Conservation (phyloP, 1,140 invertebrate genomes). For the Drosophila tsacasi region DNA sequence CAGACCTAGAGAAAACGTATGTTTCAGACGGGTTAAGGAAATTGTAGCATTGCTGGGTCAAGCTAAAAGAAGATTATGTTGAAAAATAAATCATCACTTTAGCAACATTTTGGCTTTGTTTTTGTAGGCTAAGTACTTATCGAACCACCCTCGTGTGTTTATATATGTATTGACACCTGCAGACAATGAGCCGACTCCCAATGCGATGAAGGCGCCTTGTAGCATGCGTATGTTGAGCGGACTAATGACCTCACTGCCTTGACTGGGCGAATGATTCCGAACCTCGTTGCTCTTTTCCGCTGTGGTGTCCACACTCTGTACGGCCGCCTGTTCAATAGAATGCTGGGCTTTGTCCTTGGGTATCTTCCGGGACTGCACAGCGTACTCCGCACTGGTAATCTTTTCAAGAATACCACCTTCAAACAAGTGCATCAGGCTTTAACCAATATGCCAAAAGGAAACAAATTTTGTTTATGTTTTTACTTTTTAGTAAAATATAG, state of each 20-base stretch:
- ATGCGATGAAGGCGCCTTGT: slow-evolving; percentile 88
- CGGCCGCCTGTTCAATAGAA: slow-evolving; percentile 54
- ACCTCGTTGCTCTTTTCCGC: slow-evolving; percentile 45
- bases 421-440: slow-evolving; percentile 89
- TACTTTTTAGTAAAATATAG: neutral
- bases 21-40: too few species aligned
- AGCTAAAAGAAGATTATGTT: too few species aligned
- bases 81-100: too few species aligned
- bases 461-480: neutral
- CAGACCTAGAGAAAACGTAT: too few species aligned
- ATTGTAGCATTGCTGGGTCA: too few species aligned
- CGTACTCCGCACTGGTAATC: slow-evolving; percentile 90
- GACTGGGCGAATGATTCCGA: slow-evolving; percentile 11
- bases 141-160: too few species aligned
- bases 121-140: too few species aligned
- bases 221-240: slow-evolving; percentile 89
- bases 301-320: slow-evolving; percentile 47
- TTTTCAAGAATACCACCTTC: slow-evolving; percentile 90
- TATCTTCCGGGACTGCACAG: slow-evolving; percentile 87
- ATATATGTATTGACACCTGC: slow-evolving; percentile 64
- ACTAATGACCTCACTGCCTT: slow-evolving; percentile 84
- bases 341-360: slow-evolving; percentile 67
- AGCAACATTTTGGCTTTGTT: too few species aligned
- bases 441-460: neutral
- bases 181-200: slow-evolving; percentile 86